Evolutionary conservation across 1,140 invertebrate species (phyloP).

Genomic region (Potamilus streckersoni): DNA sequence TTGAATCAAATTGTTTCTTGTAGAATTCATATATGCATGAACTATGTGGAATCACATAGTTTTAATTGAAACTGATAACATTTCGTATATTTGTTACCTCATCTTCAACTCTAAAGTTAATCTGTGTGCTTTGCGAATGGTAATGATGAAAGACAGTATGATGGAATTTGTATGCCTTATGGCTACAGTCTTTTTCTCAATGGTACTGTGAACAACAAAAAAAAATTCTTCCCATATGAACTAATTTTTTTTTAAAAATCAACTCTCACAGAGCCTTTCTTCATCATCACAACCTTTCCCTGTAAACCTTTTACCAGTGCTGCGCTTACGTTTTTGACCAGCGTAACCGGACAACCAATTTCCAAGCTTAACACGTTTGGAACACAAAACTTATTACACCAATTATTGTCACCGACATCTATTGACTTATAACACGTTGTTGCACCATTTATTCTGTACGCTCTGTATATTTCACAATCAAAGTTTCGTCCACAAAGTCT

Average conservation of each 20-base stretch:
- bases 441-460: too few species aligned
- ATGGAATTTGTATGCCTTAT: conserved; percentile 15
- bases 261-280: conserved; percentile 9
- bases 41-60: neutral
- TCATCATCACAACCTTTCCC: conserved; percentile 22
- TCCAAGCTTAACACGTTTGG: neutral
- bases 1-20: conserved; percentile 1
- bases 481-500: too few species aligned
- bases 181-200: neutral
- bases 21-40: conserved; percentile 32
- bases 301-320: conserved; percentile 21
- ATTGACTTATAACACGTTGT: too few species aligned
- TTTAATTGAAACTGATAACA: conserved; percentile 1
- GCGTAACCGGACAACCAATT: conserved; percentile 24
- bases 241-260: conserved; percentile 11
- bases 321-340: conserved; percentile 19
- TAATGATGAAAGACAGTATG: conserved; percentile 19
- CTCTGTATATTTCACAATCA: too few species aligned
- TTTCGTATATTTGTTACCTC: conserved; percentile 17
- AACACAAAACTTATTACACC: too few species aligned
- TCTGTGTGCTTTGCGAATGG: conserved; percentile 28
- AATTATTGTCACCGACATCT: too few species aligned
- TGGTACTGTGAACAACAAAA: conserved; percentile 20
- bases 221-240: conserved; percentile 1
- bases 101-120: conserved; percentile 22